A percentile compares a stretch with the other conserved stretches of the same genome.
These are phyloP conservation scores for Ceratotherium simum DNA, from an alignment of 2,113 vertebrate species.

Conservation along the genomic window DNA sequence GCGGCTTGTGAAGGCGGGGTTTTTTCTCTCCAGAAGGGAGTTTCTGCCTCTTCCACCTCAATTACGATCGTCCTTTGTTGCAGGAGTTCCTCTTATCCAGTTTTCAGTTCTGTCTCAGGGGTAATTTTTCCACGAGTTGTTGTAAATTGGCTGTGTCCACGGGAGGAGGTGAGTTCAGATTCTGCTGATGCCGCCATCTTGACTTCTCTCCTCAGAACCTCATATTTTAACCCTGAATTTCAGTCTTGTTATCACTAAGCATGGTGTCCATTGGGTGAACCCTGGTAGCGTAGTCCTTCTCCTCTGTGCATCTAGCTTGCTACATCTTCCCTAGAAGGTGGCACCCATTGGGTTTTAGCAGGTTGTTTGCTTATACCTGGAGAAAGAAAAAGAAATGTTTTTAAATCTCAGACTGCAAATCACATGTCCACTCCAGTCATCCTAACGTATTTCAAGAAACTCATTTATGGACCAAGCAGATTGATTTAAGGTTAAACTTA, in stretches of 20 bases:
- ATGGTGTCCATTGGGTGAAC: neutral
- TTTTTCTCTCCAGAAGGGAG: too few relatives aligned
- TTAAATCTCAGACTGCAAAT: neutral
- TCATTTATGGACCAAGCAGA: neutral
- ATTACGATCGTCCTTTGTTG: too few relatives aligned
- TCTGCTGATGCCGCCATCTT: too few relatives aligned
- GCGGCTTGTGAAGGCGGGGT: too few relatives aligned
- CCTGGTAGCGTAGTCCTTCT: neutral
- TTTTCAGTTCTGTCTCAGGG: too few relatives aligned
- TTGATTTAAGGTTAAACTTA: neutral
- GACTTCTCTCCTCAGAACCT: neutral
- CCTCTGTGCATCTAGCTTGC: neutral
- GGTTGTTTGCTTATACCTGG: neutral
- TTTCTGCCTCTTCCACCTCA: too few relatives aligned
- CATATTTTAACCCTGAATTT: neutral
- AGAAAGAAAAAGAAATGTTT: neutral
- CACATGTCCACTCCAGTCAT: neutral
- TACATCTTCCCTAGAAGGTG: neutral
- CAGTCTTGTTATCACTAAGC: neutral
- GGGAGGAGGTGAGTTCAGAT: too few relatives aligned
- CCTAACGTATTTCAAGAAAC: constrained; percentile 8
- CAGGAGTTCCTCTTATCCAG: too few relatives aligned
- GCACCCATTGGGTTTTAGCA: neutral
- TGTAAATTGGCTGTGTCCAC: too few relatives aligned
- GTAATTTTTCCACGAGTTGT: too few relatives aligned